Evolutionary conservation across 2,113 vertebrate genomes (phyloP).

Genomic region (Anarhynchus alexandrinus): DNA sequence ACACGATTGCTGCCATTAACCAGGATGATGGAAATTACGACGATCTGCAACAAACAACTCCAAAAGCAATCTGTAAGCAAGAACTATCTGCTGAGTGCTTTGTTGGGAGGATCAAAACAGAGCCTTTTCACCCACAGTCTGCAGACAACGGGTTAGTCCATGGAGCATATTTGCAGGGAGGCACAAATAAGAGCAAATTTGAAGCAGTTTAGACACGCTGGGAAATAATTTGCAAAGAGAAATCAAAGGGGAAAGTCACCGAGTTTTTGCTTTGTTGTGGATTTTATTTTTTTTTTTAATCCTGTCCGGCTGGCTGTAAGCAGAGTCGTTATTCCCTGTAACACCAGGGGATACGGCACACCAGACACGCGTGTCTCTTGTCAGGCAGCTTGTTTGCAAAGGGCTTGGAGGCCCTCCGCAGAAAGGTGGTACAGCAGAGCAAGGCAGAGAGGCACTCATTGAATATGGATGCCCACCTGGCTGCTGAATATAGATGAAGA

Average conservation of each 20-base stretch:
- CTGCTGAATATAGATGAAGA: constrained; percentile 19
- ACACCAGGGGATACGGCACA: neutral
- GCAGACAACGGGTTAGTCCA: neutral
- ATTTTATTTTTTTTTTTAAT: neutral
- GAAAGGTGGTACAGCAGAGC: constrained; percentile 5
- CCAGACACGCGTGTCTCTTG: neutral
- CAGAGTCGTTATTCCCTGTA: neutral
- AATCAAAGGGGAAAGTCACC: neutral
- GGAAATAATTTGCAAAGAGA: neutral
- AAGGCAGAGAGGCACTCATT: neutral
- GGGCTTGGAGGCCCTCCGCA: neutral
- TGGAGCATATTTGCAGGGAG: neutral
- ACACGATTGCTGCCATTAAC: accelerated
- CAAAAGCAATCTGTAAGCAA: neutral
- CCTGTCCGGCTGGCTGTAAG: neutral
- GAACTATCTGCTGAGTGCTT: neutral
- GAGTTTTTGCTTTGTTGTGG: neutral
- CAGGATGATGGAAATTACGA: neutral
- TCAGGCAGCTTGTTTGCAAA: neutral
- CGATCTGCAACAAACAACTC: neutral
- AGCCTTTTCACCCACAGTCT: neutral
- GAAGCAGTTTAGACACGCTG: neutral
- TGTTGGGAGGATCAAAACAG: neutral
- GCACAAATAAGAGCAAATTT: neutral
- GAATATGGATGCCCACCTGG: constrained; percentile 69